Base-by-base conservation (phyloP, 2,888 invertebrate genomes). In the Cryptocephalus primarius region DNA sequence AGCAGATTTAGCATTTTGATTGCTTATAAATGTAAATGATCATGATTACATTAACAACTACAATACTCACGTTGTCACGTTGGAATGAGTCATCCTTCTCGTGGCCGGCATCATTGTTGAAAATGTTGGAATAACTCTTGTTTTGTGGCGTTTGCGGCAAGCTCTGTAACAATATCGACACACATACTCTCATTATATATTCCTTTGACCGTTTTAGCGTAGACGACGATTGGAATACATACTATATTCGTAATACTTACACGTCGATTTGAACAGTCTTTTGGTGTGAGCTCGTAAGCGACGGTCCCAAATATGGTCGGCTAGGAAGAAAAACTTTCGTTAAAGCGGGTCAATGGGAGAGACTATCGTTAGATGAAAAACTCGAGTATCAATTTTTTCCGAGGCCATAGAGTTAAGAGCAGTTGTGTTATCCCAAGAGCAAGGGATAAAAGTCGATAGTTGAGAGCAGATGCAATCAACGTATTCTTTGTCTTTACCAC, bases 291-390 rank as follows among this genome's bases (percentile, higher is more conserved):
- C 59, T 78, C 78, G 45, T 78, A 77, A 42, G 78, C 78, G 52
- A 78, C 77, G 13, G 79, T 78, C 47, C 79, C 79, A 60, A 79
- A 79, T 58, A 79, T 79, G 48, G 78, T 78, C 40, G 79, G 79
- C 79, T 79, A 60, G 72, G 77, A 64, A 65, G 63, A 63, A 66
- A 68, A 52, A 22, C 22, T 22, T 22, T 22, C 22, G 22, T 22
- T 22, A 22, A 22, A 22, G 22, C 52, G 45, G 22, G 22, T 22
- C 22, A 22, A 22, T 22, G 22, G 22, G 22, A 22, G 22, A 22
- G 22, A 6, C 22, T 2, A 22, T 22, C 22, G 22, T 22, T 22
- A 22, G 22, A 22, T 6, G 22, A 4, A 22, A 22, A 22, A 22
- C 6, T 22, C 2, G 2, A n/a, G 6, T 22, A 22, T 22, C 22